Base-by-base conservation (phyloP, 2,113 vertebrate species). In the Cyprinus carpio region DNA sequence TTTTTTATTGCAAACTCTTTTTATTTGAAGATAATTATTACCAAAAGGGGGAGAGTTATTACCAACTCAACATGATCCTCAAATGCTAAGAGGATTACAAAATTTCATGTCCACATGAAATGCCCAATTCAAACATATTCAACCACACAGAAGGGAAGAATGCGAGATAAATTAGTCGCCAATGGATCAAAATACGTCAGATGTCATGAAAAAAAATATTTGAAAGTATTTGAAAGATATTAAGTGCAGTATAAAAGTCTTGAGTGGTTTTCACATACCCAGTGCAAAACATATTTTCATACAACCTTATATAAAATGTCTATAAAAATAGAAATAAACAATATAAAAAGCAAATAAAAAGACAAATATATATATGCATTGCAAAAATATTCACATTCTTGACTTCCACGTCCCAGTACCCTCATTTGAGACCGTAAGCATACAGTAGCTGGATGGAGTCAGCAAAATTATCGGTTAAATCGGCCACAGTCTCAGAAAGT, bases 21-120 rank as follows among this genome's bases (percentile, higher is more conserved):
- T 54, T 87, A 89, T 90, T 88, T 89, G 84, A 83, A 88, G 90
- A 93, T 94, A 94, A 93, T 94, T 93, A 94, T 92, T 93, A 90
- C 92, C 91, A 94, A 94, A 93, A 93, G 92, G 78, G 76, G 79
- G 86, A 87, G 87, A 90, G 89, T 93, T 92, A 91, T 91, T 93
- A 92, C 90, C 85, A 86, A 60, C 87, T 85, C 90, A 87, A 91
- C 89, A 87, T 54, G 75, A 71, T 79, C 78, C 79, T 86, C 80
- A 81, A 76, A 27, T 86, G 71, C 83, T 89, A 60, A 43, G 79
- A 83, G 60, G 75, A 86, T 85, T 84, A 88, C 76, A 86, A 51
- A 87, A 87, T 29, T 77, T 74, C 71, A 85, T 56, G 81, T 83
- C 82, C 60, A 83, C 71, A 86, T 82, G 76, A 89, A 88, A 85